A percentile compares a stretch with the other conserved stretches of the same genome.
These are phyloP conservation scores for Leguminivora glycinivorella DNA, from an alignment of 1,140 invertebrate species.

Conservation along the genomic window DNA sequence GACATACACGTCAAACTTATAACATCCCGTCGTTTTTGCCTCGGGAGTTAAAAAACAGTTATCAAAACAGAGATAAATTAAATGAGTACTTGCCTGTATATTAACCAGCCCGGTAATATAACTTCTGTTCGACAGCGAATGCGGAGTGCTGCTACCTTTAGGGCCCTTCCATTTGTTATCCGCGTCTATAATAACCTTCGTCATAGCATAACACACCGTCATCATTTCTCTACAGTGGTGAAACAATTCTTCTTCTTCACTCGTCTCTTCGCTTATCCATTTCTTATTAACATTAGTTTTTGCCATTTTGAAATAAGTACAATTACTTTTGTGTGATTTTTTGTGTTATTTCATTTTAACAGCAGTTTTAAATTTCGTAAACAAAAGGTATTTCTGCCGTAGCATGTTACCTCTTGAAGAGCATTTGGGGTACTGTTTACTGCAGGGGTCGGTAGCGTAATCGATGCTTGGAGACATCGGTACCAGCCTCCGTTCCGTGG, in stretches of 20 bases:
- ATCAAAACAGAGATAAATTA: background rate
- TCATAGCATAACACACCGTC: conserved; percentile 65
- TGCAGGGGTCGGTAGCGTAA: conserved; percentile 51
- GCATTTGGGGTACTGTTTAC: conserved; percentile 55
- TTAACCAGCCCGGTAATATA: conserved; percentile 75
- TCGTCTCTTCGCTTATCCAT: conserved; percentile 67
- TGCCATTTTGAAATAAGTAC: conserved; percentile 47
- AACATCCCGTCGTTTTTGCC: too few relatives aligned
- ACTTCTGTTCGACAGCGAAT: conserved; percentile 64
- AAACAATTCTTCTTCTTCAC: conserved; percentile 63
- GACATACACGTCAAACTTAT: too few relatives aligned
- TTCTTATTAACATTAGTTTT: conserved; percentile 55
- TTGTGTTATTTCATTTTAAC: conserved; percentile 19
- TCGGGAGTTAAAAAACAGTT: too few relatives aligned
- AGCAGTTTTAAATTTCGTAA: conserved; percentile 2
- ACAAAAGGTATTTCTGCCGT: conserved; percentile 12
- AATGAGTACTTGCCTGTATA: conserved; percentile 66
- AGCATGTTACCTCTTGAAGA: conserved; percentile 49
- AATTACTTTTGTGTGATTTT: conserved; percentile 37
- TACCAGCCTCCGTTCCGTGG: conserved; percentile 42
- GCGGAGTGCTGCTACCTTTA: conserved; percentile 44
- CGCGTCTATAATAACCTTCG: conserved; percentile 65
- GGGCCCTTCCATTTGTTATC: conserved; percentile 69
- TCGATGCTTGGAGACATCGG: conserved; percentile 67
- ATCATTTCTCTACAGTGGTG: conserved; percentile 66